Evolutionary conservation across 2,113 vertebrate species (phyloP), one percentile per base, ranked within the genome.

Genomic region (Ranitomeya variabilis): DNA sequence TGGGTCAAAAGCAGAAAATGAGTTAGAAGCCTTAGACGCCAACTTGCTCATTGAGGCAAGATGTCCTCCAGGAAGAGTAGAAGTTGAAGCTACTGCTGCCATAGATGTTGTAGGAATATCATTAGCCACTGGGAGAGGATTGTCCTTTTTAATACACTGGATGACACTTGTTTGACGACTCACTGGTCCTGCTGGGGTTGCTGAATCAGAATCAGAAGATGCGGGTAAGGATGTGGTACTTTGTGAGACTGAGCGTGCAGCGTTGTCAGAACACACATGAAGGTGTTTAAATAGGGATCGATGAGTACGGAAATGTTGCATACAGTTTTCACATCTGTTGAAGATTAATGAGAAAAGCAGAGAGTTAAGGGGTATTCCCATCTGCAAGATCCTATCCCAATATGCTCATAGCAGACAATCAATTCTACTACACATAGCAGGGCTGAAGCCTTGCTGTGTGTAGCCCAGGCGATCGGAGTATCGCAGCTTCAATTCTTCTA

Each of bases 201-300:
- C 21, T 15, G 74, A 13, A 19, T 90, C 80, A 7, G 73, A 10
- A 81, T n/a, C 66, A 66, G 13, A 59, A 6, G 89, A 87, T 91
- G 80, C 9, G 86, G 92, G 69, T 0, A 87, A 89, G 7, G 51
- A 64, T 67, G 91, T 89, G 0, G 76, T 7, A 14, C 87, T 91
- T 5, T 91, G 81, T 0, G 91, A 57, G 21, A 91, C 74, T 0
- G 95, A 94, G 90, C 93, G 93, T 78, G 95, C 93, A 64, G 95
- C 62, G 13, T 96, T 94, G 92, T 98, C 97, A 6, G 96, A 96
- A 69, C 98, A 99, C 87, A 97, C 97, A 90, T 98, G 98, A 60
- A 99, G 94, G 92, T 99, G 98, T 90, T 97, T 97, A 93, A 99
- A 96, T 89, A 99, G 97, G 0, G 97, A 97, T 7, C 96, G 96